A percentile compares a stretch with the other conserved stretches of the same genome.
These are phyloP conservation scores for Fundulus diaphanus DNA, from an alignment of 2,797 vertebrate species.

Conservation along the genomic window DNA sequence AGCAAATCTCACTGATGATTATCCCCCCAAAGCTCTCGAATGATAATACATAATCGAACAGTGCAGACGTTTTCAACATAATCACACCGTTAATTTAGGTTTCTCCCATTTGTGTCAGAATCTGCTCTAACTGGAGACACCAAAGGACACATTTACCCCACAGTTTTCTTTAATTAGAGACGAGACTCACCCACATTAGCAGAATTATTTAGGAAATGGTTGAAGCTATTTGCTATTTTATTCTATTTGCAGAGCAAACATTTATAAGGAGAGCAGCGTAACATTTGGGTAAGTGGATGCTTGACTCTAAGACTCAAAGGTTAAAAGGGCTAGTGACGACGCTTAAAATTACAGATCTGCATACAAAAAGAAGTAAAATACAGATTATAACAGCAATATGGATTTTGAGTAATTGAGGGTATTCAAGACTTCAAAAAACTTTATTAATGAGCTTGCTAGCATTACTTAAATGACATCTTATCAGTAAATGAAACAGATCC, in stretches of 20 bases:
- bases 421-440: conserved; percentile 65
- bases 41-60: conserved; percentile 74
- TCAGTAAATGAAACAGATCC: conserved; percentile 58
- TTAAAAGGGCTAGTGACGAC: conserved; percentile 5
- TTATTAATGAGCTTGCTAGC: conserved; percentile 73
- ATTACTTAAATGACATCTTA: conserved; percentile 65
- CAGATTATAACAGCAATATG: conserved; percentile 15
- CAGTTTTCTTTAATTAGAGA: conserved; percentile 72
- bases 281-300: conserved; percentile 65
- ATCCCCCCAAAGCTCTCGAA: conserved; percentile 72
- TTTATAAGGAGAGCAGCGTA: conserved; percentile 75
- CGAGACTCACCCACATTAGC: conserved; percentile 52
- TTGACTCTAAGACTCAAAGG: conserved; percentile 52
- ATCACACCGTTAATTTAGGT: conserved; percentile 58
- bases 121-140: conserved; percentile 46
- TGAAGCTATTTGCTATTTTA: conserved; percentile 65
- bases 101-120: conserved; percentile 48
- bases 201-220: conserved; percentile 71
- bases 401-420: conserved; percentile 32
- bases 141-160: conserved; percentile 55
- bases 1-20: conserved; percentile 80
- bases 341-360: conserved; percentile 12
- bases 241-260: conserved; percentile 71
- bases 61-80: conserved; percentile 58
- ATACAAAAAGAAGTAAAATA: conserved; percentile 12